Evolutionary conservation across 2,113 vertebrate species (phyloP).

Genomic region (Seriola rivoliana): DNA sequence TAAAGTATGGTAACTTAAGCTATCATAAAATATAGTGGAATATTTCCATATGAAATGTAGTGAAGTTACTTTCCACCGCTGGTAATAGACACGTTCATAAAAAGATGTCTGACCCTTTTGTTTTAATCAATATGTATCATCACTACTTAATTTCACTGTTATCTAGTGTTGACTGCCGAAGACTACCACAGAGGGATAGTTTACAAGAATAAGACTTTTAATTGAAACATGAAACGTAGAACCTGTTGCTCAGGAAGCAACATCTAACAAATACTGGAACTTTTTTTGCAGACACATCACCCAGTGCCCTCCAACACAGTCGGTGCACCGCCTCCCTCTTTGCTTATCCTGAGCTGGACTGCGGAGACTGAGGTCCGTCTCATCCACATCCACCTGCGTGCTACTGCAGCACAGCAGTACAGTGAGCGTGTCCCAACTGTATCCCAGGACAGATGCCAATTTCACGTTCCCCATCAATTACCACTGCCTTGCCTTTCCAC

Average conservation of each 20-base stretch:
- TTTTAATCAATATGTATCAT: not conserved
- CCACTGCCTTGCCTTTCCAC: slow-evolving; percentile 7
- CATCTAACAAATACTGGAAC: not conserved
- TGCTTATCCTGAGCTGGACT: not conserved
- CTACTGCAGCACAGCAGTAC: slow-evolving; percentile 35
- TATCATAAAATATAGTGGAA: not conserved
- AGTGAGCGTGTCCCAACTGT: slow-evolving; percentile 51
- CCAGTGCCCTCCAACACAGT: not conserved
- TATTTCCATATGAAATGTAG: not conserved
- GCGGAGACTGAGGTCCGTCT: slow-evolving; percentile 44
- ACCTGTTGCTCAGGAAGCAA: slow-evolving; percentile 39
- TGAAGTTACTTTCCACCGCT: no score
- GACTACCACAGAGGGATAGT: fast-evolving
- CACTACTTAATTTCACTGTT: not conserved
- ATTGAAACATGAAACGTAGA: not conserved
- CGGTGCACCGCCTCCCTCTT: not conserved
- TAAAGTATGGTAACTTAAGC: not conserved
- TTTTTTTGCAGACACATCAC: not conserved
- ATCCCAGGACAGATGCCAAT: slow-evolving; percentile 60
- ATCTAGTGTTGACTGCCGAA: not conserved
- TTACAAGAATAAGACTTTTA: slow-evolving; percentile 12
- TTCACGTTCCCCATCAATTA: slow-evolving; percentile 26
- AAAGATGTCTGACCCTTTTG: not conserved
- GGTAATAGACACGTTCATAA: not conserved
- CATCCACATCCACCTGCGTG: slow-evolving; percentile 62